Percentiles rank a stretch among this genome's conserved stretches.
Conservation (phyloP, 2,113 vertebrate species). For the Danionella cerebrum region DNA sequence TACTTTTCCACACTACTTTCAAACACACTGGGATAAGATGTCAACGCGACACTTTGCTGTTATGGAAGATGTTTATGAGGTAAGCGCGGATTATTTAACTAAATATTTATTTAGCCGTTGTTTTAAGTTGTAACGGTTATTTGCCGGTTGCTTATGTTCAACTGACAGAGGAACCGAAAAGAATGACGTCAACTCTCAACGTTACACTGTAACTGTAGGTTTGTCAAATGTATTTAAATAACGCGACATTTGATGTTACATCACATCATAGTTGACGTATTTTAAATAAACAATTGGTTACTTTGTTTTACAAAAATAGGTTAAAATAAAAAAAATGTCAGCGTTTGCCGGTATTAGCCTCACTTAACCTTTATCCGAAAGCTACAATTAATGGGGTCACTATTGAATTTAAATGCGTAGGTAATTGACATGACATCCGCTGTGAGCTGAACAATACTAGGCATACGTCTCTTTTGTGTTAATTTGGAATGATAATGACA, state of each 20-base stretch:
- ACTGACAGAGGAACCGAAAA: neutral
- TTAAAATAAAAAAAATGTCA: no score
- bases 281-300: neutral
- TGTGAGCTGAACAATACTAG: no score
- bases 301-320: no score
- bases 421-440: no score
- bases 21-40: conserved; percentile 44
- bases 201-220: neutral
- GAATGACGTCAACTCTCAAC: neutral
- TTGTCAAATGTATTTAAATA: no score
- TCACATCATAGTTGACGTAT: neutral
- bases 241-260: no score
- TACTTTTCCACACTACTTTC: conserved; percentile 42
- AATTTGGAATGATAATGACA: no score
- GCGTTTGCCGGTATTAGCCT: neutral
- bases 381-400: neutral
- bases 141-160: neutral
- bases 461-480: neutral
- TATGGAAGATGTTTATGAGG: conserved; percentile 55
- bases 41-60: conserved; percentile 48
- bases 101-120: neutral
- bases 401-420: no score
- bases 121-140: no score
- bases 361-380: neutral
- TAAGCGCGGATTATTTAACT: conserved; percentile 42